phyloP scores from a whole-genome alignment of 2,888 invertebrate species.

The Pterostichus madidus region DNA sequence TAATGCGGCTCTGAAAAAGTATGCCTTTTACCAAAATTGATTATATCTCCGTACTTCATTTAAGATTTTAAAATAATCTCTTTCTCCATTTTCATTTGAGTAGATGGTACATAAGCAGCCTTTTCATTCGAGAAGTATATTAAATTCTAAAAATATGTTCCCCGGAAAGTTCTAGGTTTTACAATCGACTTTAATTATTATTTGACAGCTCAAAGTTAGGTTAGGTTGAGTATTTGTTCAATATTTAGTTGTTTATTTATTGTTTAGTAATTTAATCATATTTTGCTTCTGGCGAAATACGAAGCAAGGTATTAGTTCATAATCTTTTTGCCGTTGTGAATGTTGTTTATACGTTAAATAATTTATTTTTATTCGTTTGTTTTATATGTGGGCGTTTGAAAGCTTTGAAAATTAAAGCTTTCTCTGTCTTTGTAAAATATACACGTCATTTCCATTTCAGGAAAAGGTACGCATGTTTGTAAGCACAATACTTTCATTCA shows the following conservation, averaged over 20 bases:
- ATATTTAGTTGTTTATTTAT: not conserved
- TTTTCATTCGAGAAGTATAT: no score
- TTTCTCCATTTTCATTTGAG: slow-evolving; percentile 11
- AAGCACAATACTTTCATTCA: no score
- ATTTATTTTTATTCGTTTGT: no score
- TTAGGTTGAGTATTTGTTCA: not conserved
- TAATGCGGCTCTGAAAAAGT: not conserved
- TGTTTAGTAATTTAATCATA: not conserved
- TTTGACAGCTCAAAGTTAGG: not conserved
- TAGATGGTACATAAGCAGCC: no score
- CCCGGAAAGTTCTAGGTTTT: not conserved
- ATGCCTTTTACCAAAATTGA: slow-evolving; percentile 31
- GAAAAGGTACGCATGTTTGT: no score
- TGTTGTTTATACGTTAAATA: not conserved
- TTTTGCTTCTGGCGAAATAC: not conserved
- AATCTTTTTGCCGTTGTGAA: no score
- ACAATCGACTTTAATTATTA: not conserved
- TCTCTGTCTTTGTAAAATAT: no score
- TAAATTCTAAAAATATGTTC: no score
- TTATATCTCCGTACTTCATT: slow-evolving; percentile 29
- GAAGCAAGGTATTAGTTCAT: not conserved
- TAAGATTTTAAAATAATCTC: slow-evolving; percentile 29
- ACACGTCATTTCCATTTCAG: no score
- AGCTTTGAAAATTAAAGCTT: no score
- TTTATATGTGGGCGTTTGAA: no score